Base-by-base conservation (phyloP, 2,113 vertebrate species). In the Galbula dea region DNA sequence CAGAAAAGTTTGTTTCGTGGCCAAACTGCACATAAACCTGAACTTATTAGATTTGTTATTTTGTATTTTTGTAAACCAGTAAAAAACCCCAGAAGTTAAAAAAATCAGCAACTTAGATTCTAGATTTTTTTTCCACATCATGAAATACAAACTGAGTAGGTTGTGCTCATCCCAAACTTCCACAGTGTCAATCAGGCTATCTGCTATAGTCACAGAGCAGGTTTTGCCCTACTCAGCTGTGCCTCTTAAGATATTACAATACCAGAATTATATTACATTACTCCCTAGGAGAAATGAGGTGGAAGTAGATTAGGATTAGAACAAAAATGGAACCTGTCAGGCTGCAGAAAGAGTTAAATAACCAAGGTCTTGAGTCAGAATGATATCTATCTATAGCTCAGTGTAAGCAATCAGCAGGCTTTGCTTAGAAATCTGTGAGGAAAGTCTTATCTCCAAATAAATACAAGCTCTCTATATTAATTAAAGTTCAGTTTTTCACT, bases 1-100 rank as follows among this genome's bases (percentile, higher is more conserved):
- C 63, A 88, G 85, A 95, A 97, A 97, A 97, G 94, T 97, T 98
- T 96, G 93, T 96, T 93, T 96, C 86, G 78, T 97, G 88, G 96
- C 94, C 96, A 97, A 97, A 95, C 80, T 93, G 88, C 89, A 93
- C 80, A 96, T 87, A 90, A 96, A 97, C 87, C 41, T 81, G 88
- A 87, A 94, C 91, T 93, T 97, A 97, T 94, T 97, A 96, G 63
- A 73, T 94, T 95, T 94, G 86, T 69, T 96, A 95, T 95, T 97
- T 97, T 96, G 90, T 95, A 92, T 97, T 97, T 97, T 97, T 96
- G 88, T 94, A 84, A 97, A 96, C 89, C 75, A 94, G 83, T 12
- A 17, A 61, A 92, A 95, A 83, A 65, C 45, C 49, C 55, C 54
- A 23, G 49, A 77, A 57, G 63, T 32, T 52, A 39, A 30, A 45